Conservation (phyloP, 2,797 vertebrate genomes). For the Myioborus melanocephalus region DNA sequence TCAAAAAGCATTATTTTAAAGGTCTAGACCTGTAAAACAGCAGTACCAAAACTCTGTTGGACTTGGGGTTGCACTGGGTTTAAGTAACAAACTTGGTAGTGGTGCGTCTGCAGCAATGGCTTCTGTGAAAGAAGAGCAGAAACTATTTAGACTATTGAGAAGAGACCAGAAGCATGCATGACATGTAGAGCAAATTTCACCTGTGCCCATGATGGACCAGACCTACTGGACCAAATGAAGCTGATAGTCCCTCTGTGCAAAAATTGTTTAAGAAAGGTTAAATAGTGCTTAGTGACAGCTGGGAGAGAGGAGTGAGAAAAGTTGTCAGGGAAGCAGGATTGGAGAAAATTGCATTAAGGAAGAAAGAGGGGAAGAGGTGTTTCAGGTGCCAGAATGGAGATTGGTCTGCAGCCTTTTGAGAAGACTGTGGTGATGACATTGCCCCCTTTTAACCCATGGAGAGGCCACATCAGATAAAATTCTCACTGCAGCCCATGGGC, state of each 20-base stretch:
- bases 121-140: background rate
- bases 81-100: rapidly evolving
- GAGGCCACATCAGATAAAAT: background rate
- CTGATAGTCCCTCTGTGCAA: background rate
- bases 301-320: background rate
- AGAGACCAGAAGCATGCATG: background rate
- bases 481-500: background rate
- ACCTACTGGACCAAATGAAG: background rate
- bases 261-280: background rate
- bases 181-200: background rate
- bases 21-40: background rate
- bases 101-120: background rate
- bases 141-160: background rate
- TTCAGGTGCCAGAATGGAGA: background rate
- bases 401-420: background rate
- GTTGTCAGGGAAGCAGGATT: background rate
- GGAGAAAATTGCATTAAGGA: background rate
- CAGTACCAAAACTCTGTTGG: background rate
- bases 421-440: background rate
- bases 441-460: background rate
- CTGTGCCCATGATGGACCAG: background rate
- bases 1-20: background rate
- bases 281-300: background rate
- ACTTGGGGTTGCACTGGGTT: rapidly evolving
- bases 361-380: background rate